Percentiles rank a stretch among this genome's conserved stretches.
phyloP scores from a whole-genome alignment of 2,888 invertebrate genomes.

The Cephus pulcher region DNA sequence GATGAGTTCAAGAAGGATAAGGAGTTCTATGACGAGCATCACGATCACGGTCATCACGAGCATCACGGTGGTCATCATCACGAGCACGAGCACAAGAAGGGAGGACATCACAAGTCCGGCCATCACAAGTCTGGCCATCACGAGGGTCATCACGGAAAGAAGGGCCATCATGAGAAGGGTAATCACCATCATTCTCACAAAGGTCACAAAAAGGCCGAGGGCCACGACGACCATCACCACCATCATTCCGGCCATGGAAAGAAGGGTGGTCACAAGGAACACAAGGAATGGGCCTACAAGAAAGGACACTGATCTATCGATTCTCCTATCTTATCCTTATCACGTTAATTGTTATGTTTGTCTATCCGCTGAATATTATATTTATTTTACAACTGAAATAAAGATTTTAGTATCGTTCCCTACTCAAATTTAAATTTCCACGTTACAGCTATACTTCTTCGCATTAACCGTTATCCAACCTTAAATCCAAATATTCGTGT shows the following conservation, averaged over 20 bases:
- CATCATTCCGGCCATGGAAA: constrained; percentile 82
- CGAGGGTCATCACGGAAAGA: constrained; percentile 83
- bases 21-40: constrained; percentile 87
- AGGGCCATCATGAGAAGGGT: constrained; percentile 84
- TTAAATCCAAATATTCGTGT: background rate
- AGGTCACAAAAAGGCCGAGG: constrained; percentile 82
- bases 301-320: constrained; percentile 60
- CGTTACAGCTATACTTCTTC: background rate
- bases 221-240: constrained; percentile 81
- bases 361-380: background rate
- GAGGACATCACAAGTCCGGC: constrained; percentile 84
- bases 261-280: constrained; percentile 83
- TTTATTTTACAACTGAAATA: constrained; percentile 1
- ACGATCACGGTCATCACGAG: constrained; percentile 84
- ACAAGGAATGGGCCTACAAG: constrained; percentile 81
- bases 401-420: background rate
- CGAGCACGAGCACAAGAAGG: constrained; percentile 84
- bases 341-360: constrained; percentile 4
- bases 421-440: background rate
- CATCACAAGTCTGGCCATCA: constrained; percentile 82
- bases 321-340: constrained; percentile 5
- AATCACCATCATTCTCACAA: constrained; percentile 83
- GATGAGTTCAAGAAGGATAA: constrained; percentile 90
- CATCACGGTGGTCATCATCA: constrained; percentile 86
- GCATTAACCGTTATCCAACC: background rate